Evolutionary conservation across 2,797 vertebrate genomes (phyloP).

Genomic region (Bovichtus diacanthus): DNA sequence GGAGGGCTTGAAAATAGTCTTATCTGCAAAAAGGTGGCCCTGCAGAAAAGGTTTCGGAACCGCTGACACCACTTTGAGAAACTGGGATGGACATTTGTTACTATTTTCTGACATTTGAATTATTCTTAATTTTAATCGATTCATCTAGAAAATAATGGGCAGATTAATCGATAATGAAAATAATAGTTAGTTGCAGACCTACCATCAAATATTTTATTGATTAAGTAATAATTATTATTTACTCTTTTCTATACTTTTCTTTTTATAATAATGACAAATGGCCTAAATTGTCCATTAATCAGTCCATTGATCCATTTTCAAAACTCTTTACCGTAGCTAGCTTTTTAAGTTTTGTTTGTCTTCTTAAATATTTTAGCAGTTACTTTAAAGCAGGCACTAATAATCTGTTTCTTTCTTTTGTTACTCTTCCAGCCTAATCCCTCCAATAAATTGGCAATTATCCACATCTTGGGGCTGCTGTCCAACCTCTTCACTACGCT

Average conservation of each 20-base stretch:
- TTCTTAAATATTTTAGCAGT: slow-evolving; percentile 16
- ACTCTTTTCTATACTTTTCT: neutral
- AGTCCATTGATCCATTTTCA: neutral
- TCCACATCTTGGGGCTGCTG: slow-evolving; percentile 97
- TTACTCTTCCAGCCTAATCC: slow-evolving; percentile 91
- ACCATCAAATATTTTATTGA: neutral
- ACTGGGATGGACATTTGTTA: too few species aligned
- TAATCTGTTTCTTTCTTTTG: neutral
- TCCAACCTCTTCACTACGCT: slow-evolving; percentile 98
- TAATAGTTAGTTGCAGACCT: too few species aligned
- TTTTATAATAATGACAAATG: neutral
- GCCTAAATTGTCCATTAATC: neutral
- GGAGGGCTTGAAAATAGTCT: too few species aligned
- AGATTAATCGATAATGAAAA: too few species aligned
- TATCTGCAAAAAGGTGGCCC: too few species aligned
- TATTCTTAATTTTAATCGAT: too few species aligned
- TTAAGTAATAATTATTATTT: neutral
- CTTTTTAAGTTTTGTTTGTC: slow-evolving; percentile 6
- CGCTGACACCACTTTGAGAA: too few species aligned
- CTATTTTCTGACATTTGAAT: too few species aligned
- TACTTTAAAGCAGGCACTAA: slow-evolving; percentile 10
- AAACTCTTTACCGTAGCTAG: neutral
- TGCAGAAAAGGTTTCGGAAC: too few species aligned
- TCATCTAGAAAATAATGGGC: too few species aligned
- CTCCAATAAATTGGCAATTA: slow-evolving; percentile 97